These are phyloP conservation scores for Eumaeus atala DNA, from an alignment of 1,140 invertebrate genomes.

Conservation along the genomic window DNA sequence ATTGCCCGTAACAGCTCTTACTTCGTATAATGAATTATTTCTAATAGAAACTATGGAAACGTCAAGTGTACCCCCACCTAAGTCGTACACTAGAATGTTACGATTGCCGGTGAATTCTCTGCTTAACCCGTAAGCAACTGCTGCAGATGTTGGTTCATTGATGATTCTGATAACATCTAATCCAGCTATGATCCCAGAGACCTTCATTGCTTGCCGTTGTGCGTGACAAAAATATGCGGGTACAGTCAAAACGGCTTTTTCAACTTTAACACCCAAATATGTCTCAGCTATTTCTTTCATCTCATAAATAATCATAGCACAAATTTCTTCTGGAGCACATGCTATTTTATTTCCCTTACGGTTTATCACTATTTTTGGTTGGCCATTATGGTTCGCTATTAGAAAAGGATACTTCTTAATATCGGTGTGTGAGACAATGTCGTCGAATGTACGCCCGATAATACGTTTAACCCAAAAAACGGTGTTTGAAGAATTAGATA, in stretches of 20 bases:
- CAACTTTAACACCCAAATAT: constrained; percentile 76
- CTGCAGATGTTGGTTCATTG: constrained; percentile 84
- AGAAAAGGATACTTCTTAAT: constrained; percentile 80
- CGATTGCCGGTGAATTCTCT: constrained; percentile 78
- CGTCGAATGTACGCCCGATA: constrained; percentile 45
- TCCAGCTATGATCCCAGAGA: constrained; percentile 79
- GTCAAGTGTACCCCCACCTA: constrained; percentile 82
- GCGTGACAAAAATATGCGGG: constrained; percentile 84
- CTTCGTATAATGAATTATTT: constrained; percentile 80
- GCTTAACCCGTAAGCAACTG: constrained; percentile 81
- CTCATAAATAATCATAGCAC: constrained; percentile 76
- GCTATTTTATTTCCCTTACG: constrained; percentile 73
- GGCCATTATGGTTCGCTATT: constrained; percentile 77
- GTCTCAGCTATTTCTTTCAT: constrained; percentile 78
- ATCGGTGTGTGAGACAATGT: constrained; percentile 74
- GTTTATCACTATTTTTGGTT: constrained; percentile 76
- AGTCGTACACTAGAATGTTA: constrained; percentile 78
- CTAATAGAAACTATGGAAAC: constrained; percentile 86
- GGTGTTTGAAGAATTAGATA: constrained; percentile 52
- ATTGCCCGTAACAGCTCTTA: constrained; percentile 80
- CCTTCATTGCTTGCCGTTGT: constrained; percentile 80
- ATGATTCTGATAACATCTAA: constrained; percentile 82
- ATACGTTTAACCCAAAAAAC: constrained; percentile 50
- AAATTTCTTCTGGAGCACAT: constrained; percentile 81
- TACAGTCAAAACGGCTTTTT: constrained; percentile 78